Evolutionary conservation across 2,888 invertebrate species (phyloP), one percentile per base, ranked within the genome.

Genomic region (Aelia acuminata): DNA sequence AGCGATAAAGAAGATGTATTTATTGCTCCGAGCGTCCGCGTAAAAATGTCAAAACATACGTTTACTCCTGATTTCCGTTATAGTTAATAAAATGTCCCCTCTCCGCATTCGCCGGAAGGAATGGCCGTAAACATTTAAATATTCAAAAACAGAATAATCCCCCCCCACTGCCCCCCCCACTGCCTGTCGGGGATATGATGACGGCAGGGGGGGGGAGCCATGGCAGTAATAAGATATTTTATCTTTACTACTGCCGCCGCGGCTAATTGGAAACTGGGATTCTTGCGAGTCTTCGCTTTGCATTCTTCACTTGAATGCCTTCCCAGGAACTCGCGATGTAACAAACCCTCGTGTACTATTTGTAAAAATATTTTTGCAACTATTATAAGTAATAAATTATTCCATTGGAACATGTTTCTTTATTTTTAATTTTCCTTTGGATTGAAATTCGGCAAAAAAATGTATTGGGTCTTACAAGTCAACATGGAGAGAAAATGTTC

Each of bases 281-380:
- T 5, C 63, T 8, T n/a, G n/a, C 18, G 63, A 70, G 63, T 70
- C 31, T 31, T 70, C 20, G 18, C 31, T 70, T 70, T 31, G 63
- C 63, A 70, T 70, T 70, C 63, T 70, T 70, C 35, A 31, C 63
- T 70, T 20, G 31, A 70, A 31, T 70, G 63, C 63, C 63, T 70
- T 70, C 63, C 35, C 35, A 8, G 13, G 63, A 70, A 70, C 26
- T 35, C 63, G 18, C 18, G 57, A 26, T 57, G 57, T 57, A 31
- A 70, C 63, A 70, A 70, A 35, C 31, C 35, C 31, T 20, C 8
- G 35, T 35, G 35, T 35, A 1, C 18, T 18, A 70, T 70, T 70
- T 35, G 35, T 35, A 35, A 3, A 35, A 35, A 35, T 70, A 70
- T 31, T 70, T 8, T 11, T 63, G 15, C 26, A 63, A 63, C 13